Percentiles rank a stretch among this genome's conserved stretches.
Conservation (phyloP, 2,888 invertebrate genomes). For the Syrphus vitripennis region DNA sequence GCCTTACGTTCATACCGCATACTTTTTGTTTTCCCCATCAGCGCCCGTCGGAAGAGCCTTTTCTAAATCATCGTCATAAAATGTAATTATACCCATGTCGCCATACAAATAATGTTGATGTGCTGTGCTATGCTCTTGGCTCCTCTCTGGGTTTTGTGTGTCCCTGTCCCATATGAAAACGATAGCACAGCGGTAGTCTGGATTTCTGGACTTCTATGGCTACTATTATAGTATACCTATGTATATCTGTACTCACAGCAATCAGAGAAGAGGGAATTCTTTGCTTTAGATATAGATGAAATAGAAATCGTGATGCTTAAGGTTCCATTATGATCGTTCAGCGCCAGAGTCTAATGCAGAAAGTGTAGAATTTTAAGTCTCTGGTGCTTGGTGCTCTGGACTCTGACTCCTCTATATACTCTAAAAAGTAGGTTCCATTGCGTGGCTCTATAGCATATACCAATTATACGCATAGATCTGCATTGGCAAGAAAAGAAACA, state of each 20-base stretch:
- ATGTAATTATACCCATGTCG: slow-evolving; percentile 67
- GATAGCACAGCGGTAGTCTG: slow-evolving; percentile 46
- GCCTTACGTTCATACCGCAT: slow-evolving; percentile 15
- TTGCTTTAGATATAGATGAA: slow-evolving; percentile 29
- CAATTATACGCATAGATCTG: slow-evolving; percentile 59
- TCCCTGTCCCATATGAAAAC: slow-evolving; percentile 45
- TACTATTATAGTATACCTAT: slow-evolving; percentile 34
- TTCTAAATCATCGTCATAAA: slow-evolving; percentile 64
- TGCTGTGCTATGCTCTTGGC: slow-evolving; percentile 19
- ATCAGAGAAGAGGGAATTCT: slow-evolving; percentile 17
- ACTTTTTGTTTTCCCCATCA: slow-evolving; percentile 35
- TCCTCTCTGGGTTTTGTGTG: background rate
- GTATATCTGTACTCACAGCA: background rate
- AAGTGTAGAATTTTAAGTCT: slow-evolving; percentile 41
- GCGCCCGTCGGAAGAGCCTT: slow-evolving; percentile 50
- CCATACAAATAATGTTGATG: slow-evolving; percentile 63
- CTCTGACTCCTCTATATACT: background rate
- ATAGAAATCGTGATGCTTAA: slow-evolving; percentile 62
- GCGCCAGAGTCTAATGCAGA: slow-evolving; percentile 49
- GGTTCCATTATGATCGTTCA: slow-evolving; percentile 51
- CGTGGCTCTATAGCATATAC: slow-evolving; percentile 49
- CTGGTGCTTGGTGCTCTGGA: slow-evolving; percentile 1
- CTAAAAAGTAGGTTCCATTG: slow-evolving; percentile 32
- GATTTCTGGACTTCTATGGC: slow-evolving; percentile 29
- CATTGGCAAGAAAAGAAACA: slow-evolving; percentile 25